Evolutionary conservation across 2,113 vertebrate species (phyloP).

Genomic region (Baryphthengus martii): DNA sequence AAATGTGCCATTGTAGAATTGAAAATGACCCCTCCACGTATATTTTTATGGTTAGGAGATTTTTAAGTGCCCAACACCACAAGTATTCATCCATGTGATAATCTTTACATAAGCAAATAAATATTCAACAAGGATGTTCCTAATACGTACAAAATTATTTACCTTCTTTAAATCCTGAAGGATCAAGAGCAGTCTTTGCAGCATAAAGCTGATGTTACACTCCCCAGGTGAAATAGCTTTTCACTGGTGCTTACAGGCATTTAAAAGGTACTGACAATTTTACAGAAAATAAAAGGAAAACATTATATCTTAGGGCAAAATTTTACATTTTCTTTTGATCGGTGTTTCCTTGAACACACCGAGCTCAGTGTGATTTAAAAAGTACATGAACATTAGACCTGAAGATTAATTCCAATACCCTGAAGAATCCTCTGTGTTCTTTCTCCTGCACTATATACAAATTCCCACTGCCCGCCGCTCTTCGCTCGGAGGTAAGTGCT

Average conservation of each 20-base stretch:
- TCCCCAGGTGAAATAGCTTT: background rate
- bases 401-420: background rate
- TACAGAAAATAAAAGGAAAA: background rate
- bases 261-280: background rate
- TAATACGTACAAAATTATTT: background rate
- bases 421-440: background rate
- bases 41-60: background rate
- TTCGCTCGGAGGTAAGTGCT: background rate
- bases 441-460: background rate
- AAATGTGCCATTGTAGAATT: background rate
- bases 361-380: background rate
- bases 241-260: background rate
- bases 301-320: background rate
- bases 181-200: background rate
- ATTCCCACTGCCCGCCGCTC: rapidly evolving
- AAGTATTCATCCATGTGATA: background rate
- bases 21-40: rapidly evolving
- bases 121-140: background rate
- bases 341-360: background rate
- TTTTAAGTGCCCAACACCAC: background rate
- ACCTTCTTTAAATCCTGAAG: background rate
- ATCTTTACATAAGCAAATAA: background rate
- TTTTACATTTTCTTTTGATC: background rate
- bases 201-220: background rate
- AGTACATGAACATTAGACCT: background rate